Evolutionary conservation across 2,113 vertebrate species (phyloP), one percentile per base, ranked within the genome.

Genomic region (Macaca nemestrina): DNA sequence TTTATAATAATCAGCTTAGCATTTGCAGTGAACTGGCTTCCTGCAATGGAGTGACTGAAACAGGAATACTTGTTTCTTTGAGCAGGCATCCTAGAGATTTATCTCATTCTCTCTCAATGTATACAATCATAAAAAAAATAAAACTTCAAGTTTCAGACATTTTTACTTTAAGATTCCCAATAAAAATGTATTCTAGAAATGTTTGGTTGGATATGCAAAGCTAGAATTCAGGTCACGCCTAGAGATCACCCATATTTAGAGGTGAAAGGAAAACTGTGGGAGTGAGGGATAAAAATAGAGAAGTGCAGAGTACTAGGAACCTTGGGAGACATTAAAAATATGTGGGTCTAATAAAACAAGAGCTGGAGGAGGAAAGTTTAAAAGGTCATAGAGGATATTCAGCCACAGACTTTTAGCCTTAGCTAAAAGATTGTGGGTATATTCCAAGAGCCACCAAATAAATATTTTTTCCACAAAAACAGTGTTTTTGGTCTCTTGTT

Each of bases 201-300:
- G 70, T 91, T 90, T 94, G 82, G 68, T 90, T 94, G 82, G 68
- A 95, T 75, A 89, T 75, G 6, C 83, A 83, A 96, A 97, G 48
- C 55, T 80, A 83, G 13, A 93, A 95, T 92, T 83, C 93, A 96
- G 87, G 55, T 88, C 96, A 92, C 23, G 25, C 73, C 38, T 93
- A 76, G 79, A 92, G 68, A 73, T 93, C 30, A 50, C 22, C 25
- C 64, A 9, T 64, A 88, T 64, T 82, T 0, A 76, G 87, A 84
- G 13, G 30, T 43, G 6, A 87, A 18, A 95, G n/a, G 25, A 89
- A 94, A 96, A 43, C 73, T 52, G 13, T 72, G 45, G 3, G 48
- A 59, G 20, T 40, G n/a, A 94, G 13, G 6, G 52, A n/a, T 81
- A 81, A 95, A 96, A 91, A 97, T 57, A 95, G 76, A 92, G 8